Evolutionary conservation across 2,113 vertebrate species (phyloP).

Genomic region (Cacatua alba): DNA sequence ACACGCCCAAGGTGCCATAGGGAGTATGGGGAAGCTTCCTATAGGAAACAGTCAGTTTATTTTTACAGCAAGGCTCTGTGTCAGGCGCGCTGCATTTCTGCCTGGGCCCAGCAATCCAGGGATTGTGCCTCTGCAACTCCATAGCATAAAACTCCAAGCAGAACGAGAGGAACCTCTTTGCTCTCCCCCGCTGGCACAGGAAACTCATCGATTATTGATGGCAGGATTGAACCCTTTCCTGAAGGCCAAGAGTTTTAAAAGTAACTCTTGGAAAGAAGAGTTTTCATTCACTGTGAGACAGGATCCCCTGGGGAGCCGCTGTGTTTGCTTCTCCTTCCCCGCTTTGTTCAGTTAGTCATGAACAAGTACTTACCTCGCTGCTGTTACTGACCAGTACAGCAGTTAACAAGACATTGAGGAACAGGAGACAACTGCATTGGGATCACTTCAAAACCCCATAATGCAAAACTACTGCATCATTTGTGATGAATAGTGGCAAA

Average conservation of each 20-base stretch:
- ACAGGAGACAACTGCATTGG: neutral
- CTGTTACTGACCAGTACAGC: neutral
- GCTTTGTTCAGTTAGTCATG: neutral
- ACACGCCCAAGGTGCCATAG: neutral
- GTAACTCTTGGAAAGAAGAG: neutral
- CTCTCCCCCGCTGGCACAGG: neutral
- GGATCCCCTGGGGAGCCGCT: neutral
- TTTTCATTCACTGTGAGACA: neutral
- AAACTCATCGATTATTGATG: neutral
- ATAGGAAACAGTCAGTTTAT: neutral
- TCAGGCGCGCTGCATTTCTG: fast-evolving
- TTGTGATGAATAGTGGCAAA: fast-evolving
- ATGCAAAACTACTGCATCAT: neutral
- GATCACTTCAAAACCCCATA: neutral
- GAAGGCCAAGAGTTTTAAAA: neutral
- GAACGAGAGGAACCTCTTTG: neutral
- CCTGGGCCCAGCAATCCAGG: neutral
- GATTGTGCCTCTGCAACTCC: neutral
- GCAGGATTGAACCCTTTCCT: neutral
- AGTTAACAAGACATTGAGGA: neutral
- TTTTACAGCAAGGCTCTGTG: neutral
- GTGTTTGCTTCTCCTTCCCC: neutral
- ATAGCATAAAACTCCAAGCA: neutral
- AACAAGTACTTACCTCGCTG: neutral
- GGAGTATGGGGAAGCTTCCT: neutral